Evolutionary conservation across 1,140 invertebrate species (phyloP).

Genomic region (Radopholus similis): DNA sequence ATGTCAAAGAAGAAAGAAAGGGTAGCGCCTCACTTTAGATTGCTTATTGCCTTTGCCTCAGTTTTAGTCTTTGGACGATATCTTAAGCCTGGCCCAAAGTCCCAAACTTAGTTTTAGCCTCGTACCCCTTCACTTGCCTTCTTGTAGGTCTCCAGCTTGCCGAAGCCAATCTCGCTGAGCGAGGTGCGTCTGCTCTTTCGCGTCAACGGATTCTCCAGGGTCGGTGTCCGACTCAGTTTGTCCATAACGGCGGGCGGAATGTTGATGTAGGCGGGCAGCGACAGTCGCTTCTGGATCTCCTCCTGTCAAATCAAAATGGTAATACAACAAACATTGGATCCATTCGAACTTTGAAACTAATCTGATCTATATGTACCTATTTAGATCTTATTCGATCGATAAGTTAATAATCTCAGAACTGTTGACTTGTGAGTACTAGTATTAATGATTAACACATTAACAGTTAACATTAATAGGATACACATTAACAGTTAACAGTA

Average conservation of each 20-base stretch:
- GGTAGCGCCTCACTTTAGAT: too few relatives aligned
- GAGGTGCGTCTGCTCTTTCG: slow-evolving; percentile 61
- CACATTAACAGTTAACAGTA: too few relatives aligned
- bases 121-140: too few relatives aligned
- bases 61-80: too few relatives aligned
- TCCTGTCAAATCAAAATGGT: too few relatives aligned
- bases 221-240: slow-evolving; percentile 61
- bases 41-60: too few relatives aligned
- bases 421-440: neutral
- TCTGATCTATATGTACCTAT: neutral
- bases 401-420: neutral
- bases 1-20: too few relatives aligned
- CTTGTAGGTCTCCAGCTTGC: slow-evolving; percentile 71
- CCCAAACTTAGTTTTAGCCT: too few relatives aligned
- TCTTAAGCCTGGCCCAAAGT: too few relatives aligned
- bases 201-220: slow-evolving; percentile 62
- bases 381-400: neutral
- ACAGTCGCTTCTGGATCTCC: slow-evolving; percentile 64
- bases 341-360: neutral
- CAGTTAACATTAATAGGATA: neutral
- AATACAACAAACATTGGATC: too few relatives aligned
- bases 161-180: slow-evolving; percentile 71
- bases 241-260: slow-evolving; percentile 63
- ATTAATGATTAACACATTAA: neutral
- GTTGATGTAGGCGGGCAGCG: slow-evolving; percentile 64